phyloP scores from a whole-genome alignment of 2,797 vertebrate genomes.

The Rallus crepitans region DNA sequence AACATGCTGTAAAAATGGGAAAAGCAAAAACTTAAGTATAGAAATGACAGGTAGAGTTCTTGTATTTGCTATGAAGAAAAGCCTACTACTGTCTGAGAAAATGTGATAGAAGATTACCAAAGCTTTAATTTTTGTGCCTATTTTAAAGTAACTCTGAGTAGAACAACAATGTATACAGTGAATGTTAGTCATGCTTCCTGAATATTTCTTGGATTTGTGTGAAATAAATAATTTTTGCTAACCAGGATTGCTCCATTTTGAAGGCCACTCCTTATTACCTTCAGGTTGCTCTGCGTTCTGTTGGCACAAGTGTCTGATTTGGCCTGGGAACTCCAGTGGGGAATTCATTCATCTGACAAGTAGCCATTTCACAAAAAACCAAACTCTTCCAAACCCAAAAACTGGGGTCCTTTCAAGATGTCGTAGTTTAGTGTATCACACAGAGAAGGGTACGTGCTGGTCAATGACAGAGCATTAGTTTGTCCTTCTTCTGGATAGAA shows the following conservation, averaged over 20 bases:
- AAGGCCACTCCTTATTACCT: neutral
- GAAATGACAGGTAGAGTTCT: neutral
- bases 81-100: neutral
- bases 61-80: neutral
- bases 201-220: neutral
- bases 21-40: neutral
- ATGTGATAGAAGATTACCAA: neutral
- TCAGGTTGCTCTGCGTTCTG: neutral
- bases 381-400: neutral
- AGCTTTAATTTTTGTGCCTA: neutral
- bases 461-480: neutral
- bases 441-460: neutral
- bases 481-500: neutral
- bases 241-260: no score
- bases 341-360: neutral
- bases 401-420: neutral
- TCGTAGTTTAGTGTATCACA: neutral
- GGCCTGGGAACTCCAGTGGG: neutral
- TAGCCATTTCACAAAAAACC: accelerated
- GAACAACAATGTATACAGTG: neutral
- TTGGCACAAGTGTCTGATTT: neutral
- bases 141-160: neutral
- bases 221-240: neutral
- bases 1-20: neutral
- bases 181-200: neutral